phyloP scores from a whole-genome alignment of 1,140 invertebrate genomes.

The Scaptomyza pallida region DNA sequence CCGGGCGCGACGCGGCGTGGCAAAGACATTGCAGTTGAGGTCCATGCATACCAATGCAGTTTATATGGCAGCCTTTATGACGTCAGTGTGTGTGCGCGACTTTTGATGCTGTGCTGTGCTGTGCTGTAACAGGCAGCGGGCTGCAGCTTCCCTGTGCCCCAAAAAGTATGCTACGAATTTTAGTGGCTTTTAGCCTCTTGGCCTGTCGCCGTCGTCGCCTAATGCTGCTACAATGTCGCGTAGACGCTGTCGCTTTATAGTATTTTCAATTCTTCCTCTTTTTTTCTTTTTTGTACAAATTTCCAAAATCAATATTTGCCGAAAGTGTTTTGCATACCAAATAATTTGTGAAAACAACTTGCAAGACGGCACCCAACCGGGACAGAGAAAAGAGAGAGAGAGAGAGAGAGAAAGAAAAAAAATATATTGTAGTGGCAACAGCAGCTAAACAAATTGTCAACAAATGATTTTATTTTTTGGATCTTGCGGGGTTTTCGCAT shows the following conservation, averaged over 20 bases:
- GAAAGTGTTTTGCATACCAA: conserved; percentile 83
- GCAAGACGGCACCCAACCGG: conserved; percentile 42
- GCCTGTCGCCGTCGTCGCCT: conserved; percentile 33
- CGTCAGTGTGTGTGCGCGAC: conserved; percentile 66
- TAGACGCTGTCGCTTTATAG: conserved; percentile 33
- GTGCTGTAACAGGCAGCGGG: background rate
- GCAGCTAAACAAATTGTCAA: conserved; percentile 81
- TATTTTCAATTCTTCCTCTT: conserved; percentile 24
- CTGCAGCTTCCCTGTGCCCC: conserved; percentile 12
- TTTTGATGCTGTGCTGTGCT: conserved; percentile 37
- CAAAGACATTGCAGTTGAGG: conserved; percentile 72
- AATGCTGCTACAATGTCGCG: conserved; percentile 74
- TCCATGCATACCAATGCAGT: conserved; percentile 75
- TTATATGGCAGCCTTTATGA: conserved; percentile 61
- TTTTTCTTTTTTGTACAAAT: conserved; percentile 69
- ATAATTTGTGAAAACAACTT: conserved; percentile 80
- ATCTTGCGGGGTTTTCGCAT: conserved; percentile 37
- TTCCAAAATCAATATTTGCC: conserved; percentile 82
- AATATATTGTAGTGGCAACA: conserved; percentile 77
- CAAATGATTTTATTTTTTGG: conserved; percentile 78
- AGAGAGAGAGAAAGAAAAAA: background rate
- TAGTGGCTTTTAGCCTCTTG: conserved; percentile 38
- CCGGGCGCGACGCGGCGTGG: conserved; percentile 34
- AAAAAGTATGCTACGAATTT: conserved; percentile 71
- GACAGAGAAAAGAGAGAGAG: background rate